Base-by-base conservation (phyloP, 2,797 vertebrate species). In the Liasis olivaceus region DNA sequence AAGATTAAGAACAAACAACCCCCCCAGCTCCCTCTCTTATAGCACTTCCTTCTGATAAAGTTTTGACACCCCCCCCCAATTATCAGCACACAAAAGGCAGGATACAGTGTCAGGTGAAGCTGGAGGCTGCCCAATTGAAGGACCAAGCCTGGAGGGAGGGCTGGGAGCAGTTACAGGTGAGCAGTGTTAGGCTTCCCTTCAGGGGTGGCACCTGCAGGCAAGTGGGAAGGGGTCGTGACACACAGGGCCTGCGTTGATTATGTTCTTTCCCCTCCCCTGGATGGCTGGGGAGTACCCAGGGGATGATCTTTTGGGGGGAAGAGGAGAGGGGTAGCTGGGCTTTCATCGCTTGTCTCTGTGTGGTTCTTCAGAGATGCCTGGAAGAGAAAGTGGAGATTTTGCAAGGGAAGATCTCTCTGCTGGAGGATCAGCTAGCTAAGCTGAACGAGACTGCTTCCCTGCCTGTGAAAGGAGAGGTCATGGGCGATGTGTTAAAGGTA, bases 401-500 rank as follows among this genome's bases (percentile, higher is more conserved):
- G 0, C 98, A 98, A 93, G 98, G 99, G 69, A 99, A 99, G 95
- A 98, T 99, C 59, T 98, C 98, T 3, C 97, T 98, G 96, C 96
- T 99, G 93, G 98, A 99, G 91, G 99, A 99, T 5, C 98, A 98
- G 91, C 91, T 99, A 89, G 95, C 95, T 26, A 98, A 90, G 90
- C 96, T 98, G 51, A 94, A 58, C 2, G 96, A 97, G 0, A 89
- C 93, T 93, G 88, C 93, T 92, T 96, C 96, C 5, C 7, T 93
- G n/a, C 97, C 97, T 86, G 98, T 98, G 93, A 97, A 97, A 63
- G 99, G 99, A 31, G 99, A 99, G 94, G 98, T 99, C 90, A 98
- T 99, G 97, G 98, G 98, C 0, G 98, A 98, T 0, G 54, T 98
- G 90, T 97, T 99, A 95, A 98, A 99, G 99, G 99, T 99, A 97